Percentiles rank a stretch among this genome's conserved stretches.
These are phyloP conservation scores for Mya arenaria DNA, from an alignment of 1,140 invertebrate genomes.

Conservation along the genomic window DNA sequence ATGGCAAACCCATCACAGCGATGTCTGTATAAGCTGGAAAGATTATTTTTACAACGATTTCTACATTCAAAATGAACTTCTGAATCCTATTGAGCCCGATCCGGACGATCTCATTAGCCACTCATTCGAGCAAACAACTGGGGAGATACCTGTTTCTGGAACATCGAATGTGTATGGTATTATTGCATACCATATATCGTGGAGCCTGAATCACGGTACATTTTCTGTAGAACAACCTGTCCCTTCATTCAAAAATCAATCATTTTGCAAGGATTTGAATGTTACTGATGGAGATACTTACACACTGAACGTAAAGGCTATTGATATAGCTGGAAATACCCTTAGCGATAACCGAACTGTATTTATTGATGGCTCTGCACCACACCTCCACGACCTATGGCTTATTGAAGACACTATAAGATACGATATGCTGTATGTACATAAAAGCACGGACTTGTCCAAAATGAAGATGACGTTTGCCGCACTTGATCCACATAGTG, in stretches of 20 bases:
- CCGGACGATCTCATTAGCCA: conserved; percentile 26
- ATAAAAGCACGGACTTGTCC: conserved; percentile 61
- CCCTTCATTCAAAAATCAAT: conserved; percentile 21
- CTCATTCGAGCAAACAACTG: conserved; percentile 60
- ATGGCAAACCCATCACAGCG: conserved; percentile 23
- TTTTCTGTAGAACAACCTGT: not conserved
- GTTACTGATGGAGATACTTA: conserved; percentile 62
- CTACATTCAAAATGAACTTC: conserved; percentile 22
- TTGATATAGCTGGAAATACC: conserved; percentile 54
- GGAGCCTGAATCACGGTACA: not conserved
- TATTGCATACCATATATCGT: conserved; percentile 1
- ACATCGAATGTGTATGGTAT: conserved; percentile 65
- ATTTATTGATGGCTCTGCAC: conserved; percentile 56
- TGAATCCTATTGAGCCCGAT: conserved; percentile 42
- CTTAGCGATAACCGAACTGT: conserved; percentile 42
- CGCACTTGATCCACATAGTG: conserved; percentile 63
- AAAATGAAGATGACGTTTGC: conserved; percentile 62
- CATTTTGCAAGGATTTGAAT: conserved; percentile 8
- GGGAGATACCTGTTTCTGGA: conserved; percentile 56
- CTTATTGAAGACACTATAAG: conserved; percentile 45
- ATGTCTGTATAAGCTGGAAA: conserved; percentile 21
- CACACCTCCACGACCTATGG: conserved; percentile 53
- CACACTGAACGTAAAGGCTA: conserved; percentile 34
- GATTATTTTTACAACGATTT: conserved; percentile 10
- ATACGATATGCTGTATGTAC: conserved; percentile 57